A percentile compares a stretch with the other conserved stretches of the same genome.
phyloP scores from a whole-genome alignment of 2,113 vertebrate species.

The Thermophis baileyi region DNA sequence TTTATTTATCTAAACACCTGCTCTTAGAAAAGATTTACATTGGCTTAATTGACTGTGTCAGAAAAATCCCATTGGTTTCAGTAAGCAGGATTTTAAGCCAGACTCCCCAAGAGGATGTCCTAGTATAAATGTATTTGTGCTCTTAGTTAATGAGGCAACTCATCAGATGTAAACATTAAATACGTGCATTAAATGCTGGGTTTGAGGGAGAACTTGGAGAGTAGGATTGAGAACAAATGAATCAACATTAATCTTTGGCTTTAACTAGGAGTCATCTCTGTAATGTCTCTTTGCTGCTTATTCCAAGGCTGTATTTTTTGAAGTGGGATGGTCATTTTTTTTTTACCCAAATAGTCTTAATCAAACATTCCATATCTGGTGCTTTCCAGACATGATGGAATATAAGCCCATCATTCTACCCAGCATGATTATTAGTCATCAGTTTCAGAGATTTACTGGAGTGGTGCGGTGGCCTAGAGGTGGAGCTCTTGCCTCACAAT shows the following conservation, averaged over 20 bases:
- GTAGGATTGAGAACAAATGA: not conserved
- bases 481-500: too few relatives aligned
- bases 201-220: not conserved
- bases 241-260: not conserved
- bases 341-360: not conserved
- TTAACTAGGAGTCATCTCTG: not conserved
- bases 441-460: not conserved
- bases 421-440: not conserved
- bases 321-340: not conserved
- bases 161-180: not conserved
- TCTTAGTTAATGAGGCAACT: conserved; percentile 1
- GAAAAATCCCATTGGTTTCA: not conserved
- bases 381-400: not conserved
- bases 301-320: not conserved
- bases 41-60: not conserved
- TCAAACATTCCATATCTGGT: not conserved
- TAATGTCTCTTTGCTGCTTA: not conserved
- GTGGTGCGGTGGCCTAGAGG: too few relatives aligned
- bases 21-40: not conserved
- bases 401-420: not conserved
- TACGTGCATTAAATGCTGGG: not conserved
- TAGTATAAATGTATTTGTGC: conserved; percentile 6
- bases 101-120: not conserved
- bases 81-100: not conserved
- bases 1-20: not conserved